Evolutionary conservation across 1,140 invertebrate species (phyloP), one percentile per base, ranked within the genome.

Genomic region (Ips typographus): DNA sequence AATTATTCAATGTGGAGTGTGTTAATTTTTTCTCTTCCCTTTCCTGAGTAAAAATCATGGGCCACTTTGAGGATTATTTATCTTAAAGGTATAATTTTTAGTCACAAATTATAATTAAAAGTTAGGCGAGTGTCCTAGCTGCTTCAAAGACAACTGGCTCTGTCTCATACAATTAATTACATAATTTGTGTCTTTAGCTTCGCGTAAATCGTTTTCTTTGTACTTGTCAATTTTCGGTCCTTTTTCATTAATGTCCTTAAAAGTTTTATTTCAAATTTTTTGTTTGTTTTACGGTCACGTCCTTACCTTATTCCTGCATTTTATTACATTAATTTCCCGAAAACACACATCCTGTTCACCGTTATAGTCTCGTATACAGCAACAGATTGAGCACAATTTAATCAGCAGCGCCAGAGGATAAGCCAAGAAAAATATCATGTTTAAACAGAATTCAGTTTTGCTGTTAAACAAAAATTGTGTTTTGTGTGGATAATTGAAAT

Each of bases 341-440:
- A 73, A 74, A 56, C 71, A 73, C 39, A 3, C 40, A 40, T 71
- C 65, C 8, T 74, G 67, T 43, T 74, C 69, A 0, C 40, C 42
- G 59, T 68, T 52, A 36, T 65, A 67, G 40, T 70, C 62, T 43
- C 61, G 62, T 38, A 74, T 75, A 56, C 75, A 73, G 52, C 72
- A 77, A 60, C 72, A 73, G 6, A 49, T 49, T 6, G 44, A 6
- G 44, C 44, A 49, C 44, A 75, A 37, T 60, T 72, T 71, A n/a
- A 75, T 8, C 38, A 71, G 22, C 38, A 72, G 40, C 1, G 75
- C 72, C n/a, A 77, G 47, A 40, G 79, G 79, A 70, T 78, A 80
- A 4, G 76, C 74, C 56, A 79, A 72, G 65, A 80, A 80, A 57
- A 80, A 80, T 36, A 80, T 71, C 1, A 80, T 5, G 64, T 80